Evolutionary conservation across 2,888 invertebrate genomes (phyloP).

Genomic region (Oegoconia quadripuncta): DNA sequence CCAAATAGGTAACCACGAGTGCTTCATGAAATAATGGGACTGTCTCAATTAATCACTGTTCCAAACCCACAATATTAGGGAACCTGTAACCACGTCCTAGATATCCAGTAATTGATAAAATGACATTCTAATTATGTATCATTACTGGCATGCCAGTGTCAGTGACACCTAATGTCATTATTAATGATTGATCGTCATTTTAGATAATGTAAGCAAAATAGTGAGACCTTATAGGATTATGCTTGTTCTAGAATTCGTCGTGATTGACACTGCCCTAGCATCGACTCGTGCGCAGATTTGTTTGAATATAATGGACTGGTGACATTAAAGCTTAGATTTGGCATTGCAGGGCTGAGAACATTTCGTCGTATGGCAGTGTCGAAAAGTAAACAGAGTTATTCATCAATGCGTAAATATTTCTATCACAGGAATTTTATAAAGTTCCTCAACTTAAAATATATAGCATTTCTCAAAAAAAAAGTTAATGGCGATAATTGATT

Average conservation of each 20-base stretch:
- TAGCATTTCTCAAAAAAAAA: no score
- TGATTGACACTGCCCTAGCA: conserved; percentile 21
- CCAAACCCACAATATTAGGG: no score
- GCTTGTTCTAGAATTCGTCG: conserved; percentile 10
- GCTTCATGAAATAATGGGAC: no score
- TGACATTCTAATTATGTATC: conserved; percentile 4
- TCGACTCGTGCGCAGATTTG: conserved; percentile 13
- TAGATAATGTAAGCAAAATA: not conserved
- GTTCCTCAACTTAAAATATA: no score
- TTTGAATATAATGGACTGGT: conserved; percentile 20
- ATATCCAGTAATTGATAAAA: not conserved
- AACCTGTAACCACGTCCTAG: no score
- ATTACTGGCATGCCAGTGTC: not conserved
- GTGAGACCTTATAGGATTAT: conserved; percentile 12
- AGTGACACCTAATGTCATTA: conserved; percentile 3
- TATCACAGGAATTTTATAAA: no score
- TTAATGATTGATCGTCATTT: conserved; percentile 4
- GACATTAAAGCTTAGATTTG: conserved; percentile 23
- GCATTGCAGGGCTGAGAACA: conserved; percentile 10
- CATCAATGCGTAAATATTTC: not conserved
- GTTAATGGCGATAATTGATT: no score
- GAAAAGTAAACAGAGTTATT: not conserved
- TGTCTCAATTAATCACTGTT: no score
- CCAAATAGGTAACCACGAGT: no score
- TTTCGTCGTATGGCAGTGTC: not conserved